These are phyloP conservation scores for Phaethornis superciliosus DNA, from an alignment of 2,113 vertebrate genomes.

Conservation along the genomic window DNA sequence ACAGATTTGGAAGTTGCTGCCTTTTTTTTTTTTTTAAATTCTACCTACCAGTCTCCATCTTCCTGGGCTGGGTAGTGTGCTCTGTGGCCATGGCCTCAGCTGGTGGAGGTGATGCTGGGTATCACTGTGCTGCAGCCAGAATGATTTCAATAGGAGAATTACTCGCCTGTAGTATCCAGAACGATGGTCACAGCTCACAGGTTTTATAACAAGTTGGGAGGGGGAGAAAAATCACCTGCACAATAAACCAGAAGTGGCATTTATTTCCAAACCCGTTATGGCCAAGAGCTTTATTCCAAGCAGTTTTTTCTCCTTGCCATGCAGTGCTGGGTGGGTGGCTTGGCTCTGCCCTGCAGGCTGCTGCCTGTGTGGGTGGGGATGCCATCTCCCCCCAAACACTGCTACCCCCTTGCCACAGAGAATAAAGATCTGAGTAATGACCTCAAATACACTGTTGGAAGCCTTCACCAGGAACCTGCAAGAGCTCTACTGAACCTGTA, in stretches of 20 bases:
- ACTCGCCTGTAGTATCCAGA: neutral
- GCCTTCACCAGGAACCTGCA: accelerated
- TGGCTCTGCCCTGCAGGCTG: neutral
- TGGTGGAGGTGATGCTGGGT: neutral
- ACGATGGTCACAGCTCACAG: neutral
- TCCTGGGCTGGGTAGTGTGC: neutral
- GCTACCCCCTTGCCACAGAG: neutral
- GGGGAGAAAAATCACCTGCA: constrained; percentile 5
- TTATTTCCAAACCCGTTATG: neutral
- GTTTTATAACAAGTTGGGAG: neutral
- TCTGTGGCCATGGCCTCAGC: neutral
- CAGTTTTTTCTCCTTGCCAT: neutral
- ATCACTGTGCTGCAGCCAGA: accelerated
- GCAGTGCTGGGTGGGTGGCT: neutral
- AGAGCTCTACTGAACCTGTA: neutral
- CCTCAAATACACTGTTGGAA: neutral
- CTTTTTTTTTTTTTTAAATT: neutral
- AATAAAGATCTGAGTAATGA: neutral
- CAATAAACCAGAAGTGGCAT: neutral
- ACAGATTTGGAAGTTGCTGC: neutral
- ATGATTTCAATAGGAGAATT: neutral
- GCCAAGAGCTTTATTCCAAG: neutral
- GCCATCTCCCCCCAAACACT: neutral
- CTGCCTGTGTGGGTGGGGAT: neutral
- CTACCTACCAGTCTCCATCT: neutral